Base-by-base conservation (phyloP, 2,888 invertebrate species). In the Protonemura montana region DNA sequence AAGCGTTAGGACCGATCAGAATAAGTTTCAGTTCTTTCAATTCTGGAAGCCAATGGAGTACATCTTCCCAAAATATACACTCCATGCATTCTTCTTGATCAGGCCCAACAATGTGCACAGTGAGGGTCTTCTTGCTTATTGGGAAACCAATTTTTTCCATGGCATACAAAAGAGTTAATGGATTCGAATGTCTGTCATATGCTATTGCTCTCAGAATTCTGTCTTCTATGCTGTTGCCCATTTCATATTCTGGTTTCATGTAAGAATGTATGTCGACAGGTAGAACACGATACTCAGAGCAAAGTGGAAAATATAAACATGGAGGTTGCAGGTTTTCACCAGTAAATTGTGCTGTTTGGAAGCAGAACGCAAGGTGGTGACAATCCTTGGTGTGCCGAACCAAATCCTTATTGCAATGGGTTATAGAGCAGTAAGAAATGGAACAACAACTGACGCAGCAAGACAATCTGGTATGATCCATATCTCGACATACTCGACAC, bases 71-170 rank as follows among this genome's bases (percentile, higher is more conserved):
- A 85, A 89, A 87, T 85, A 88, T 88, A 25, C 90, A 86, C 86
- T 89, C 89, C n/a, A 89, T 87, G 0, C 89, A 87, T 88, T 91
- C 91, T 26, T 89, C 88, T 0, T 84, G 76, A 87, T 89, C 88
- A 27, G 90, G 89, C n/a, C 91, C 91, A 30, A 90, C 89, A 81
- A 90, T 82, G 87, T 91, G 90, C 30, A 91, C 86, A n/a, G 85
- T 78, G 26, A 88, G 42, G n/a, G 41, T 76, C 25, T 10, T 59
- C 30, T 21, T 29, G 30, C 27, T 10, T 0, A 5, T 78, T 21
- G 28, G 28, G 26, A 78, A 78, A 3, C 21, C 59, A 21, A 59
- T 59, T 13, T 59, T 59, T 21, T 59, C 59, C 59, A 59, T 10
- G 21, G 59, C 59, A 59, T 59, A 59, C 59, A 59, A 59, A 59